Percentiles rank a stretch among this genome's conserved stretches.
Evolutionary conservation across 2,797 vertebrate species (phyloP).

Genomic region (Rhadinocentrus ornatus): DNA sequence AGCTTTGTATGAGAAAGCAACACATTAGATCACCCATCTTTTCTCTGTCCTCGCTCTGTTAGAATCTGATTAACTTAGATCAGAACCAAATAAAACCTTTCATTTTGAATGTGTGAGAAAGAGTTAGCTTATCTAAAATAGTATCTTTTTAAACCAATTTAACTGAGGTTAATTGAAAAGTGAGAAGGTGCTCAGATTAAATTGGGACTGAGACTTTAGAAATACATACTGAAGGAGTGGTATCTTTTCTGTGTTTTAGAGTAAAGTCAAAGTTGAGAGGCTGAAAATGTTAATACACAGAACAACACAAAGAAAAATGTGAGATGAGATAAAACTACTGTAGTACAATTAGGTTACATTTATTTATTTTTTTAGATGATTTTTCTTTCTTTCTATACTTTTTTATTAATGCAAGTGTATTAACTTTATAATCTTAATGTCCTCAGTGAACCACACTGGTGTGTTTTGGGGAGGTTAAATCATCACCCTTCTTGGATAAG

Average conservation of each 20-base stretch:
- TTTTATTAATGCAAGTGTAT: not conserved
- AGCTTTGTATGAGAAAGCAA: conserved; percentile 72
- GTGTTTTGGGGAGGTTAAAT: conserved; percentile 38
- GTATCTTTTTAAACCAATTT: conserved; percentile 37
- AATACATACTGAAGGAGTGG: conserved; percentile 3
- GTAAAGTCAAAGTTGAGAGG: conserved; percentile 33
- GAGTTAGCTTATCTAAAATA: conserved; percentile 34
- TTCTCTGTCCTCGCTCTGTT: conserved; percentile 70
- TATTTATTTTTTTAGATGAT: not conserved
- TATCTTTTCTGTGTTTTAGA: not conserved
- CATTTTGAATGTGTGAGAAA: conserved; percentile 35
- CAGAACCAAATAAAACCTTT: conserved; percentile 59
- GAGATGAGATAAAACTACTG: not conserved
- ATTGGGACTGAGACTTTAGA: conserved; percentile 36
- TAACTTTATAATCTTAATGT: conserved; percentile 5
- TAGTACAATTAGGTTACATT: not conserved
- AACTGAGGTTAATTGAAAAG: conserved; percentile 44
- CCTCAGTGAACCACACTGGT: conserved; percentile 9
- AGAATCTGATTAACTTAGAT: conserved; percentile 69
- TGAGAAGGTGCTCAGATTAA: conserved; percentile 18
- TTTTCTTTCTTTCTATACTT: not conserved
- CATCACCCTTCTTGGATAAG: conserved; percentile 61
- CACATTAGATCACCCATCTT: conserved; percentile 75
- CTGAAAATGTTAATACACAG: not conserved
- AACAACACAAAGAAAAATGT: not conserved